phyloP scores from a whole-genome alignment of 2,113 vertebrate genomes.

The Perognathus longimembris region DNA sequence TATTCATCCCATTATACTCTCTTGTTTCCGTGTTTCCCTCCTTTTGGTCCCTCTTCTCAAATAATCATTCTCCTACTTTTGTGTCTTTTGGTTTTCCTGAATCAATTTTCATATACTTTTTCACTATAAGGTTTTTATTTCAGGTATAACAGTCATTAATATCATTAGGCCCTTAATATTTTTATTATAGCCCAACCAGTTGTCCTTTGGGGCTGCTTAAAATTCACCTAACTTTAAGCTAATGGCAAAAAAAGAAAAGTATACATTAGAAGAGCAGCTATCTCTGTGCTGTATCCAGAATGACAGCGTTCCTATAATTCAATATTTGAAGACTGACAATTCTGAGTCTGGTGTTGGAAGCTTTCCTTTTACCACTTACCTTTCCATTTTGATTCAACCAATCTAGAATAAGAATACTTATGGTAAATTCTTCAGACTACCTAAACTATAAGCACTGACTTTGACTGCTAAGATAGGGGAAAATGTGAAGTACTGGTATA shows the following conservation, averaged over 20 bases:
- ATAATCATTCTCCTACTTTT: no score
- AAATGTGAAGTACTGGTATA: background rate
- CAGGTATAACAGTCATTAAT: background rate
- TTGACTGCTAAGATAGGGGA: background rate
- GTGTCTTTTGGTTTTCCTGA: no score
- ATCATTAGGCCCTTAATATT: background rate
- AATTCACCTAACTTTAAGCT: background rate
- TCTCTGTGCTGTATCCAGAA: background rate
- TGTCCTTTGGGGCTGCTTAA: background rate
- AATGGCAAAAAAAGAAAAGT: background rate
- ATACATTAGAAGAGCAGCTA: background rate
- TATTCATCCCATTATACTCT: no score
- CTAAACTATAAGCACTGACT: background rate
- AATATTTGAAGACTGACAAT: background rate
- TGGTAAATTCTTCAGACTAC: slow-evolving; percentile 17
- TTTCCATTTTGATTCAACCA: background rate
- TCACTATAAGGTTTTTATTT: slow-evolving; percentile 9
- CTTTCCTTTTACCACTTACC: background rate
- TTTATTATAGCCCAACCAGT: background rate
- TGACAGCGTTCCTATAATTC: background rate
- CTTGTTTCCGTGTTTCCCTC: no score
- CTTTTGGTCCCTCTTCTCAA: no score
- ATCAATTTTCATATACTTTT: background rate
- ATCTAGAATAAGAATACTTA: background rate
- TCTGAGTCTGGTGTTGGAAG: background rate